These are phyloP conservation scores for Tenualosa ilisha DNA, from an alignment of 2,797 vertebrate species.

Conservation along the genomic window DNA sequence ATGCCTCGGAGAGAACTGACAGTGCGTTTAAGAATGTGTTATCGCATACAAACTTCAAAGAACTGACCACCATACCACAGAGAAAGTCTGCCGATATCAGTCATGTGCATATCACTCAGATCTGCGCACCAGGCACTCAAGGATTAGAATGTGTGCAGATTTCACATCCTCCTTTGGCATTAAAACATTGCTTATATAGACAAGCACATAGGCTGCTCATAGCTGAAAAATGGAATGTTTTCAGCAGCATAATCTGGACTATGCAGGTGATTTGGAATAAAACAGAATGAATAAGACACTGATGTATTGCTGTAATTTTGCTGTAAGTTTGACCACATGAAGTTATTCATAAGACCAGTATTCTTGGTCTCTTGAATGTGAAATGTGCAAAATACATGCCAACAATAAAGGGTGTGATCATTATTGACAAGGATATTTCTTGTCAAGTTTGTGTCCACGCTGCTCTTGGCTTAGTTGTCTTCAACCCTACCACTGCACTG, in stretches of 20 bases:
- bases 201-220: not conserved
- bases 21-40: not conserved
- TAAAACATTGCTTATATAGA: not conserved
- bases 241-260: not conserved
- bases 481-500: not conserved
- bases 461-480: not conserved
- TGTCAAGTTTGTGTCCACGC: not conserved
- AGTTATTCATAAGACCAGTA: not conserved
- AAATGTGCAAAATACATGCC: constrained; percentile 22
- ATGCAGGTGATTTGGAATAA: not conserved
- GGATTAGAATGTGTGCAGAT: not conserved
- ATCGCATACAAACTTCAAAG: no score
- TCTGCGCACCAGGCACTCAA: no score
- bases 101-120: no score
- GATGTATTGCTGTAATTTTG: not conserved
- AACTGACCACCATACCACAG: no score
- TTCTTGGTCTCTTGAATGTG: not conserved
- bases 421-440: not conserved
- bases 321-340: not conserved
- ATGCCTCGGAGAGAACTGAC: not conserved
- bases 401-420: not conserved
- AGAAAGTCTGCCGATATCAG: no score
- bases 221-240: not conserved
- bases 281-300: not conserved
- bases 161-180: not conserved